A percentile compares a stretch with the other conserved stretches of the same genome.
Evolutionary conservation across 2,888 invertebrate species (phyloP).

Genomic region (Julus scandinavius): DNA sequence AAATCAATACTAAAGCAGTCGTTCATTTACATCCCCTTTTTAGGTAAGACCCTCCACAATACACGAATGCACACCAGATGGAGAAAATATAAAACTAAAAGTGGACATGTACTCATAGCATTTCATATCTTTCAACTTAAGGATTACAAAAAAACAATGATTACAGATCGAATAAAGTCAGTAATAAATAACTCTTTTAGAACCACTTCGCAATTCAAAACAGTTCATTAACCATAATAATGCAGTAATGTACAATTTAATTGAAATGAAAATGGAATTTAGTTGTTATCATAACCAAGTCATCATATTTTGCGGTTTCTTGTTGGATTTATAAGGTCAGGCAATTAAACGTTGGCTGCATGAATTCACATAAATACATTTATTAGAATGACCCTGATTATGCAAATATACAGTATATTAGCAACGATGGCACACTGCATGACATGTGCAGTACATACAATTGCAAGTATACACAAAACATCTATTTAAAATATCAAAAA

Average conservation of each 20-base stretch:
- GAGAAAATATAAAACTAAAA: not conserved
- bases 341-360: not conserved
- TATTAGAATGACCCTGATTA: not conserved
- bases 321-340: not conserved
- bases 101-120: not conserved
- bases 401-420: not conserved
- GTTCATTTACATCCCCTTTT: not conserved
- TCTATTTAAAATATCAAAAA: not conserved
- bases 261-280: too few species aligned
- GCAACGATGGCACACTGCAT: not conserved
- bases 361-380: not conserved
- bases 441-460: too few species aligned
- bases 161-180: too few species aligned
- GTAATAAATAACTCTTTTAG: too few species aligned
- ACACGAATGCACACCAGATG: not conserved
- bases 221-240: too few species aligned
- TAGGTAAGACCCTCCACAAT: not conserved
- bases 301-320: not conserved
- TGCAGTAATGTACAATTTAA: too few species aligned
- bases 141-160: too few species aligned
- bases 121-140: not conserved
- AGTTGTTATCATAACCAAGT: too few species aligned
- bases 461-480: too few species aligned
- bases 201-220: too few species aligned
- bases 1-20: not conserved